Evolutionary conservation across 2,888 invertebrate species (phyloP).

Genomic region (Mycalesis mineus): DNA sequence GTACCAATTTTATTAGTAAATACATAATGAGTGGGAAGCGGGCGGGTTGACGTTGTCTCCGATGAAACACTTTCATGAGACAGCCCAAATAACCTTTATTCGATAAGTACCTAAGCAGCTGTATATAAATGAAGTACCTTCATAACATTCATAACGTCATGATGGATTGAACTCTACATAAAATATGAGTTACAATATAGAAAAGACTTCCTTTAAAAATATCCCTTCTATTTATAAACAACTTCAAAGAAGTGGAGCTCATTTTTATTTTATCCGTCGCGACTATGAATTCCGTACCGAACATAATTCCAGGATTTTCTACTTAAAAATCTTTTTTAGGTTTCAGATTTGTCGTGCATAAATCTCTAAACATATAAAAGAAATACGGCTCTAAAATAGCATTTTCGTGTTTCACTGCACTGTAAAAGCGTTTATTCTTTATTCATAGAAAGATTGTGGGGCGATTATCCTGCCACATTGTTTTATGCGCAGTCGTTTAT

Average conservation of each 20-base stretch:
- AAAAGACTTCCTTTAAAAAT: too few relatives aligned
- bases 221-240: too few relatives aligned
- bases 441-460: background rate
- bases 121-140: background rate
- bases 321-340: too few relatives aligned
- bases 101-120: background rate
- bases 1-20: slow-evolving; percentile 11
- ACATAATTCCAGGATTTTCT: too few relatives aligned
- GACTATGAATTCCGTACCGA: too few relatives aligned
- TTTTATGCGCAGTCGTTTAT: background rate
- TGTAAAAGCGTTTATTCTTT: background rate
- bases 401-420: background rate
- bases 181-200: too few relatives aligned
- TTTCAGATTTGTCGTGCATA: too few relatives aligned
- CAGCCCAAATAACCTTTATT: background rate
- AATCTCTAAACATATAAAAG: background rate
- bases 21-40: slow-evolving; percentile 5
- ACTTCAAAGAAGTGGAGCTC: too few relatives aligned
- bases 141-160: too few relatives aligned
- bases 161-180: too few relatives aligned
- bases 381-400: background rate
- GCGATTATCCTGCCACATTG: background rate
- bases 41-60: background rate
- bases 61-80: background rate
- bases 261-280: too few relatives aligned